Base-by-base conservation (phyloP, 2,113 vertebrate species). In the Rhadina sibilatrix region DNA sequence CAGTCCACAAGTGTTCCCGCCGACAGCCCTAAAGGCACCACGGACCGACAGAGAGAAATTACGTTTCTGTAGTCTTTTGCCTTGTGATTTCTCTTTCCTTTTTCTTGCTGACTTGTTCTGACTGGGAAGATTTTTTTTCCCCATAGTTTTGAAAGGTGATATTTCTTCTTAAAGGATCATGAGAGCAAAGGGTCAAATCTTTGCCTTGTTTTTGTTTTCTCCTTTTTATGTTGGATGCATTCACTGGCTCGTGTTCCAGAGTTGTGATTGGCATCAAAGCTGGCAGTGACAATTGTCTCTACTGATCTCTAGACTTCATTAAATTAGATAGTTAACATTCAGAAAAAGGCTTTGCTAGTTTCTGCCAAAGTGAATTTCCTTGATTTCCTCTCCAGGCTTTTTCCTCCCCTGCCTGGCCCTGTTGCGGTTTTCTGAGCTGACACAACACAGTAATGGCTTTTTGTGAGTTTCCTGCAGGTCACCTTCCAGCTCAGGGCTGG, bases 321-420 rank as follows among this genome's bases (percentile, higher is more conserved):
- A 96, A 94, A 97, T 96, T 91, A 96, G 78, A 74, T 96, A 93
- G 88, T 96, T 95, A 96, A 93, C 85, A 94, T 96, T 96, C 93
- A 91, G 87, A 85, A 92, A 94, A 96, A 95, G 71, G 68, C 92
- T 92, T 77, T 93, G 82, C 79, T 95, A 93, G 74, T 95, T 94
- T 96, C 95, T 95, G 96, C 90, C 95, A 90, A 94, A 97, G 86
- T 74, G 92, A 94, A 97, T 97, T 95, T 96, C 90, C 92, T 95
- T 97, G 86, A 93, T 92, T 96, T 96, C 52, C 50, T 93, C 59
- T 89, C 38, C 66, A 83, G 86, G 78, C 38, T 88, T 89, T 80
- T 17, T 17, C 10, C 9, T 35, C 49, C 17, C 23, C 35, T 72
- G 75, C 79, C 88, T 80, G 54, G 57, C 54, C 63, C 46, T 83